Evolutionary conservation across 1,140 invertebrate genomes (phyloP), one percentile per base, ranked within the genome.

Genomic region (Leptinotarsa texana): DNA sequence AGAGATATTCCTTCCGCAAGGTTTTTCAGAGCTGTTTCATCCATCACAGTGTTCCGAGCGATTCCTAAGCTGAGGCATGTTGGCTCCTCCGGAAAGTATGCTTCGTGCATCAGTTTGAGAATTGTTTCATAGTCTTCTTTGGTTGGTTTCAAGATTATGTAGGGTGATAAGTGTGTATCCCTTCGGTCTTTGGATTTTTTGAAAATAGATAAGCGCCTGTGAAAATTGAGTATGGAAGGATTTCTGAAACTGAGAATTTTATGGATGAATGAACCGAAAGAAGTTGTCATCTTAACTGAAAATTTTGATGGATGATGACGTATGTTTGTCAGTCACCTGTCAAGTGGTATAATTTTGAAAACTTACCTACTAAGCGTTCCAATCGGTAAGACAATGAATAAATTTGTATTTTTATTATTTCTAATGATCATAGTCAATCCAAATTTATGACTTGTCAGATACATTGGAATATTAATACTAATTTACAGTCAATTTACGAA

Each of bases 1-100:
- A 79, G 69, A 51, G 75, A 76, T 24, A 84, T 80, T 21, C 86
- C 86, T 69, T 85, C 80, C 13, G 69, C 77, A 21, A 88, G 73
- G 3, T 82, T 74, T 21, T 85, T 76, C 17, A 77, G 24, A 2
- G 75, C 69, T 74, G 33, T 78, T 84, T 84, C 63, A 51, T 81
- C 79, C 49, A 81, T 27, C n/a, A 79, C 47, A 5, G 75, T 21
- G 42, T 79, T 79, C 0, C 73, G 69, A 57, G 17, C 8, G 6
- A 70, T 18, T 51, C 51, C 69, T 27, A 57, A 57, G 13, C 73
- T 49, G 6, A 33, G 69, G 13, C 74, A 72, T 27, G 74, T 81
- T 13, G 84, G 84, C 71, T 85, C 84, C 13, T 82, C 80, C 22
- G 69, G 73, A 74, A 81, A 82, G 68, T 80, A 85, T 48, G 73